Evolutionary conservation across 2,113 vertebrate species (phyloP), one percentile per base, ranked within the genome.

Genomic region (Rhabdomys dilectus): DNA sequence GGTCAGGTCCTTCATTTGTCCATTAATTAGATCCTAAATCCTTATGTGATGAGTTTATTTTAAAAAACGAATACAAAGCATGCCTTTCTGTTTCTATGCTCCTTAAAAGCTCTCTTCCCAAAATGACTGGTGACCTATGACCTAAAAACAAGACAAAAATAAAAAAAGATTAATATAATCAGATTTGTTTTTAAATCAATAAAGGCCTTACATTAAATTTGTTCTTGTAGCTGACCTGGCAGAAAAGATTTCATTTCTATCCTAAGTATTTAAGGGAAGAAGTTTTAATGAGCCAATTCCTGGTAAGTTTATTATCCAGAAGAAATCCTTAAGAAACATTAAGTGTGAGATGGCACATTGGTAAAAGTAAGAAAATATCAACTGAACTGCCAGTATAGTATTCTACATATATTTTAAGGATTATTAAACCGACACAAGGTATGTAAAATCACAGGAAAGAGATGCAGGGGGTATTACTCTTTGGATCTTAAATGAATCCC

Each of bases 161-260:
- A 73, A 29, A 91, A 95, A 96, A 94, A 89, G 73, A 96, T 94
- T 96, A 89, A 97, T 96, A 26, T 91, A 93, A 88, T 94, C 56
- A 94, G 88, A 68, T 66, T 88, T 87, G 68, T 29, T 84, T 64
- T 88, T 53, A 36, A 60, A 82, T 95, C 95, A 86, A 45, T 95
- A 92, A 89, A 81, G 3, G 26, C 51, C 53, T 90, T 91, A 45
- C 9, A 91, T 91, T 94, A 92, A 39, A 77, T 86, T 96, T 88
- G 45, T 88, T 96, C 5, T 78, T 82, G 72, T 66, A 95, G 84
- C 75, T 86, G 60, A 97, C 36, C 72, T 91, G 39, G 36, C 36
- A 93, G 80, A 80, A 96, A 64, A 93, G 39, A n/a, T 93, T 89
- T 94, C 56, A 81, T 92, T 93, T 95, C 58, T 93, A 36, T 88